Evolutionary conservation across 2,113 vertebrate species (phyloP).

Genomic region (Melierax canorus): DNA sequence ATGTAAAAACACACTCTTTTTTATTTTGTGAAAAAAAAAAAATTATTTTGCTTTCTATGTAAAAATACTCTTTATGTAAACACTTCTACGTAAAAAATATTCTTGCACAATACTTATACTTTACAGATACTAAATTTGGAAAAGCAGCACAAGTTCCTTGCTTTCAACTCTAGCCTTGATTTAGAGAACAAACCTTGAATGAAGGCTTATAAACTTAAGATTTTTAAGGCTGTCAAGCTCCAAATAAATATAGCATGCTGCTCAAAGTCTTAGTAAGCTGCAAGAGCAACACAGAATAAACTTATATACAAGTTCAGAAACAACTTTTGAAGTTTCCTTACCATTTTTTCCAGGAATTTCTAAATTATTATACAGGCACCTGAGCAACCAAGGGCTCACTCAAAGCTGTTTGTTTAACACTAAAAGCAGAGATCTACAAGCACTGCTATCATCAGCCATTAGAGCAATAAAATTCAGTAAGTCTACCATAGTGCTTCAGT

Average conservation of each 20-base stretch:
- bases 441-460: not conserved
- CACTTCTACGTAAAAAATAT: not conserved
- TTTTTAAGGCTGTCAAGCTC: not conserved
- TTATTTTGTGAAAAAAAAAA: not conserved
- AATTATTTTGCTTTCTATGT: rapidly evolving
- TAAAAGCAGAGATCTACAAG: not conserved
- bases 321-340: not conserved
- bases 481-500: not conserved
- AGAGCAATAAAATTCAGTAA: not conserved
- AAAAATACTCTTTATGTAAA: not conserved
- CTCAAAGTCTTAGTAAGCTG: not conserved
- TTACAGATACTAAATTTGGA: not conserved
- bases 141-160: not conserved
- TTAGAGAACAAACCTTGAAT: not conserved
- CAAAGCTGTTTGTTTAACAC: not conserved
- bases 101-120: not conserved
- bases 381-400: not conserved
- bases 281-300: not conserved
- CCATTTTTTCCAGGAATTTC: not conserved
- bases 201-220: not conserved
- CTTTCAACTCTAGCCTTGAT: not conserved
- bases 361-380: not conserved
- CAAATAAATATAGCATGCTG: not conserved
- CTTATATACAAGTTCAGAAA: not conserved
- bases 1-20: not conserved